Conservation (phyloP, 2,113 vertebrate species). For the Rhodinocichla rosea region DNA sequence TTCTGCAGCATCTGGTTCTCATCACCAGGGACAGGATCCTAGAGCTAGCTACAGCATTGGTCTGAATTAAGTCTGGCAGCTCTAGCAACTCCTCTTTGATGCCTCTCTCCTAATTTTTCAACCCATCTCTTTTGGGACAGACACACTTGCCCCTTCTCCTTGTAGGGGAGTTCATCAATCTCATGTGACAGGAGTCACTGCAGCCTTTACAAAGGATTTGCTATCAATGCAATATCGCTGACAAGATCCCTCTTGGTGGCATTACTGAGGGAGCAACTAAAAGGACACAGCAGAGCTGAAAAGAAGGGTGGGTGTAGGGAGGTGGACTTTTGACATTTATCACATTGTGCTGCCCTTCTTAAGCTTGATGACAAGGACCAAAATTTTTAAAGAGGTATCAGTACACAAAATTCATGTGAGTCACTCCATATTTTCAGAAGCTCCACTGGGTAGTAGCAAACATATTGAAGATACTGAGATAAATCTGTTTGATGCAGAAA, state of each 20-base stretch:
- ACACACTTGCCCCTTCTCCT: neutral
- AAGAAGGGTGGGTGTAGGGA: neutral
- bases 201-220: neutral
- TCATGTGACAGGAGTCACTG: neutral
- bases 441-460: neutral
- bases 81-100: neutral
- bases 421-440: neutral
- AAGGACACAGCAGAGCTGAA: neutral
- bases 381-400: neutral
- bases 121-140: neutral
- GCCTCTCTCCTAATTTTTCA: neutral
- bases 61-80: neutral
- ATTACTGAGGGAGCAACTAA: neutral
- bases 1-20: conserved; percentile 25
- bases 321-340: neutral
- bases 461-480: neutral
- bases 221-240: neutral
- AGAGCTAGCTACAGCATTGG: neutral
- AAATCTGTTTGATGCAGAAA: neutral
- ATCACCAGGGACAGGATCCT: neutral
- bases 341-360: neutral
- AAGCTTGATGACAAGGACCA: neutral
- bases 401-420: neutral
- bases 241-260: neutral
- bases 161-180: neutral